These are phyloP conservation scores for Lethenteron camtschaticum DNA, from an alignment of 2,113 vertebrate genomes.

Conservation along the genomic window DNA sequence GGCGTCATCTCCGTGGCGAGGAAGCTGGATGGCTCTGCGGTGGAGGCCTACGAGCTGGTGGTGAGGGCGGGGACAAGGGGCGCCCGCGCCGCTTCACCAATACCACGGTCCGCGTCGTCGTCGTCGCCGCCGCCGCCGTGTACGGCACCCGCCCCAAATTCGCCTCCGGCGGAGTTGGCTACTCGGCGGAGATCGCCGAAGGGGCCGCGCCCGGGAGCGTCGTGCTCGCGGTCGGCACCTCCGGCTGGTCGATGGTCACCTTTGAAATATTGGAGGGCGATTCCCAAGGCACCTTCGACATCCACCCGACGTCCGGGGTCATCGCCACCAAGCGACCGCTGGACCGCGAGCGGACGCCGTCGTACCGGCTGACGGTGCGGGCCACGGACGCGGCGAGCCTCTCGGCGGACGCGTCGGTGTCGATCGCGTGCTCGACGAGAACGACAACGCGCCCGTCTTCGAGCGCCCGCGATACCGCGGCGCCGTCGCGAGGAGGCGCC, in stretches of 20 bases:
- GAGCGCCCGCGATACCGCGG: constrained; percentile 38
- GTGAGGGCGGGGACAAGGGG: constrained; percentile 34
- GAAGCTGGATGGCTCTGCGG: too few relatives aligned
- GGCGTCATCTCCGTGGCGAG: constrained; percentile 52
- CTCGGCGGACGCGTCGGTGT: constrained; percentile 53
- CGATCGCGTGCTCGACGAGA: constrained; percentile 66
- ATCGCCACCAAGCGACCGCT: constrained; percentile 47
- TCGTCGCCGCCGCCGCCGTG: constrained; percentile 53
- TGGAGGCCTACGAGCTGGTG: constrained; percentile 10
- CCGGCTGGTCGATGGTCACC: constrained; percentile 64
- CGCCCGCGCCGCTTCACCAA: constrained; percentile 27
- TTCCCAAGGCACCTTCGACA: constrained; percentile 33
- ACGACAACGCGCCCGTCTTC: constrained; percentile 34
- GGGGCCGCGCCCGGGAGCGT: constrained; percentile 52
- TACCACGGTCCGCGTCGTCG: constrained; percentile 54
- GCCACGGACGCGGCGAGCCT: constrained; percentile 89
- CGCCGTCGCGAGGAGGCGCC: constrained; percentile 63
- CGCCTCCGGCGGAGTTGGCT: constrained; percentile 56
- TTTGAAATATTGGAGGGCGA: constrained; percentile 72
- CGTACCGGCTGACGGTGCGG: constrained; percentile 47
- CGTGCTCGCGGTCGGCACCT: constrained; percentile 49
- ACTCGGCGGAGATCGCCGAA: constrained; percentile 65
- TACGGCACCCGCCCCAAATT: constrained; percentile 57
- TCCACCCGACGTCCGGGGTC: constrained; percentile 90
- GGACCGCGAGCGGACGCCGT: constrained; percentile 47